Conservation (phyloP, 2,113 vertebrate genomes). For the Cavia porcellus region DNA sequence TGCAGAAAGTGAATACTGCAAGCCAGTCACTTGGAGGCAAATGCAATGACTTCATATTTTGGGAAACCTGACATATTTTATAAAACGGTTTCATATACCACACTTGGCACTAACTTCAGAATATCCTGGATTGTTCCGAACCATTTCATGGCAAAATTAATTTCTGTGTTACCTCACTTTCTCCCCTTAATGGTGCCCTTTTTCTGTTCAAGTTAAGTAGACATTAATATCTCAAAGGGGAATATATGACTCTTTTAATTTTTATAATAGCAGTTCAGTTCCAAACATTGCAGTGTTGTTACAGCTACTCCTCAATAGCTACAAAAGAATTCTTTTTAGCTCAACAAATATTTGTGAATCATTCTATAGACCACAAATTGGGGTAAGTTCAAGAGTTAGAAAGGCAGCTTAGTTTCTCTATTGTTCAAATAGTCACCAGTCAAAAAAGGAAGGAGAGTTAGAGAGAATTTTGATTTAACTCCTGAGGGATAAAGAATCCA, state of each 20-base stretch:
- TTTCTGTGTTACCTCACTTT: slow-evolving; percentile 75
- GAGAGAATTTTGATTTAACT: not conserved
- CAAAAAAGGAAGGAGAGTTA: not conserved
- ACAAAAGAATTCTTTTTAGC: slow-evolving; percentile 35
- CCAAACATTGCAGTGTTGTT: slow-evolving; percentile 58
- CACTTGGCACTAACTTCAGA: slow-evolving; percentile 70
- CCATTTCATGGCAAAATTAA: slow-evolving; percentile 62
- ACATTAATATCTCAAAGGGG: slow-evolving; percentile 58
- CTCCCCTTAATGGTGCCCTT: slow-evolving; percentile 46
- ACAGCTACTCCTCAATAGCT: slow-evolving; percentile 27
- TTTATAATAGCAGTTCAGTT: slow-evolving; percentile 63
- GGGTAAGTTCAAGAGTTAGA: not conserved
- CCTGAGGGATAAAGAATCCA: not conserved
- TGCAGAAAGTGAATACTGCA: slow-evolving; percentile 44
- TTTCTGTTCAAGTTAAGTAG: slow-evolving; percentile 59
- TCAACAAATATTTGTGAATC: slow-evolving; percentile 25
- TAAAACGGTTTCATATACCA: slow-evolving; percentile 65
- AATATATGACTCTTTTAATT: slow-evolving; percentile 66
- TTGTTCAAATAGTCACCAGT: not conserved
- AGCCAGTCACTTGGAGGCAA: slow-evolving; percentile 60
- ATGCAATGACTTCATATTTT: slow-evolving; percentile 70
- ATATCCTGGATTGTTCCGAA: slow-evolving; percentile 66
- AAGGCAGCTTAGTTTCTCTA: not conserved
- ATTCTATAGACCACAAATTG: not conserved
- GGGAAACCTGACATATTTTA: slow-evolving; percentile 68